A percentile compares a stretch with the other conserved stretches of the same genome.
phyloP scores from a whole-genome alignment of 2,113 vertebrate species.

The Erythrolamprus reginae region DNA sequence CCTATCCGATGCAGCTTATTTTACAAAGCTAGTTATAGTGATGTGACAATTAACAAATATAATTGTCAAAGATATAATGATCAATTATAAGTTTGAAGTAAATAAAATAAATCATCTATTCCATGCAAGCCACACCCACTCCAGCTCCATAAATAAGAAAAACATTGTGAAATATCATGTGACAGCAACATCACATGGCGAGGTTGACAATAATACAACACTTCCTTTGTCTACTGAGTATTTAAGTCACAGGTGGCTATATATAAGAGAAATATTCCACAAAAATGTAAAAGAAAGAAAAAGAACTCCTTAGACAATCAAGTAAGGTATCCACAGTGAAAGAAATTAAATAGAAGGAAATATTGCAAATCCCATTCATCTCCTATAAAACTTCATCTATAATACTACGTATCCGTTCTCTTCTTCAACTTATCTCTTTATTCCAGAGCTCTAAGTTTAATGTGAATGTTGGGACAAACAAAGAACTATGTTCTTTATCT shows the following conservation, averaged over 20 bases:
- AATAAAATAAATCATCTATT: no score
- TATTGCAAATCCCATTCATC: not conserved
- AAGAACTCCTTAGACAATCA: not conserved
- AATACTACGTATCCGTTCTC: not conserved
- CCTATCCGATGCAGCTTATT: not conserved
- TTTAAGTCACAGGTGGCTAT: not conserved
- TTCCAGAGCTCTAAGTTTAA: not conserved
- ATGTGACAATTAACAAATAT: not conserved
- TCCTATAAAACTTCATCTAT: not conserved
- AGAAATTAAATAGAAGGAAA: not conserved
- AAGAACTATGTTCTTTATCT: not conserved
- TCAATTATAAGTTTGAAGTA: not conserved
- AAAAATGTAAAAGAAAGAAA: not conserved
- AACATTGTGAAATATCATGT: no score
- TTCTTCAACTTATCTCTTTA: not conserved
- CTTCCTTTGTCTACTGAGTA: not conserved
- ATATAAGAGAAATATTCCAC: not conserved
- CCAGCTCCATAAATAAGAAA: no score
- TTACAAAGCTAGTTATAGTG: not conserved
- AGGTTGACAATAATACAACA: not conserved
- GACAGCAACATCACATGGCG: no score
- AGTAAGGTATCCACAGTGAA: not conserved
- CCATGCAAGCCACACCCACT: no score
- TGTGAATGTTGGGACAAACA: not conserved
- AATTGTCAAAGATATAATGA: not conserved